Conservation (phyloP, 2,888 invertebrate species). For the Ennomos quercinarius region DNA sequence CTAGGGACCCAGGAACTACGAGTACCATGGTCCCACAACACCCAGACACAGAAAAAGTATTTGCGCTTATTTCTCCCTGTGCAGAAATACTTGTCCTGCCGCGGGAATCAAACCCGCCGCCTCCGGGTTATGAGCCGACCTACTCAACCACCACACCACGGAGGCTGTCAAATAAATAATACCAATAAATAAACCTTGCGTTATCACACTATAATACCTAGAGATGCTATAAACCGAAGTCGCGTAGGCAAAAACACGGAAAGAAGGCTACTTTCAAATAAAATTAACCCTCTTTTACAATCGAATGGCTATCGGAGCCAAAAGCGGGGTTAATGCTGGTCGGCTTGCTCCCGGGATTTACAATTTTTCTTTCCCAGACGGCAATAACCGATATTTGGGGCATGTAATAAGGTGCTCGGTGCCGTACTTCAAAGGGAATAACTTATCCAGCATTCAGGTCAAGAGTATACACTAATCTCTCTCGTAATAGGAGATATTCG, state of each 20-base stretch:
- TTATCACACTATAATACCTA: too few species aligned
- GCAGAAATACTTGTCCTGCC: too few species aligned
- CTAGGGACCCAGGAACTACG: too few species aligned
- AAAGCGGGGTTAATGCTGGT: conserved; percentile 29
- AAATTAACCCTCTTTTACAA: conserved; percentile 39
- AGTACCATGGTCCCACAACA: too few species aligned
- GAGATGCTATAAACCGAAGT: conserved; percentile 17
- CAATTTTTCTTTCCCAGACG: conserved; percentile 32
- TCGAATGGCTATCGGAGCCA: conserved; percentile 35
- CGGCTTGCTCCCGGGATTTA: conserved; percentile 34
- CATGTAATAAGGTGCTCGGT: conserved; percentile 29
- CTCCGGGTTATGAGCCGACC: too few species aligned
- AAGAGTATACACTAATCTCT: conserved; percentile 55
- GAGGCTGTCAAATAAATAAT: too few species aligned
- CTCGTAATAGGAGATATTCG: conserved; percentile 42
- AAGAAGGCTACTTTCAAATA: conserved; percentile 29
- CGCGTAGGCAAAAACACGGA: conserved; percentile 10
- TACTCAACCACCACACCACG: too few species aligned
- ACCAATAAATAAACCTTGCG: too few species aligned
- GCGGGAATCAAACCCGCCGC: too few species aligned
- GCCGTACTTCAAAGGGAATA: conserved; percentile 54
- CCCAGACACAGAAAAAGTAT: too few species aligned
- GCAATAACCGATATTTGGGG: conserved; percentile 34
- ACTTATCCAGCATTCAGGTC: conserved; percentile 54
- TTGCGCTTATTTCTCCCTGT: too few species aligned